Percentiles rank a stretch among this genome's conserved stretches.
Evolutionary conservation across 2,797 vertebrate species (phyloP).

Genomic region (Rhinogobio ventralis): DNA sequence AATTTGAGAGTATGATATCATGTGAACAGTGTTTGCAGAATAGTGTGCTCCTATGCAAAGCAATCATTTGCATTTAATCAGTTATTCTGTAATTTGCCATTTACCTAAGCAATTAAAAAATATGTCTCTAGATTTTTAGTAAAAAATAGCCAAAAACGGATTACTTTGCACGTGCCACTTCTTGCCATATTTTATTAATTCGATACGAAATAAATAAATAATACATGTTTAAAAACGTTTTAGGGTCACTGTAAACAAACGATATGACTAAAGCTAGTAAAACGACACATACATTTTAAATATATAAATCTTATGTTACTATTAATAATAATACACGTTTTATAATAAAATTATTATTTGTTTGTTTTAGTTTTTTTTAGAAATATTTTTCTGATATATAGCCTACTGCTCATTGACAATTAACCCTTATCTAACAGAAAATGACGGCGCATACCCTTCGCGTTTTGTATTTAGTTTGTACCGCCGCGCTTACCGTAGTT

Average conservation of each 20-base stretch:
- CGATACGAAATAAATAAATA: not conserved
- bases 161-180: not conserved
- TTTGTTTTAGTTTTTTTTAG: no score
- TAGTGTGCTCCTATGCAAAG: not conserved
- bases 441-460: not conserved
- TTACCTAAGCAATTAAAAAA: not conserved
- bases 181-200: not conserved
- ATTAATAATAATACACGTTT: not conserved
- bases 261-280: not conserved
- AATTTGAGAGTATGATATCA: not conserved
- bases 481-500: conserved; percentile 7
- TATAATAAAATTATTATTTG: no score
- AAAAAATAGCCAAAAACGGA: not conserved
- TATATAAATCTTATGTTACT: not conserved
- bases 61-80: not conserved
- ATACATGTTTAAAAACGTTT: not conserved
- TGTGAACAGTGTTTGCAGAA: not conserved
- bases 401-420: no score
- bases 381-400: no score
- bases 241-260: not conserved
- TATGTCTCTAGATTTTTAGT: not conserved
- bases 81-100: not conserved
- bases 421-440: no score
- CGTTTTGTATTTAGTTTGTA: not conserved
- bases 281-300: no score